Evolutionary conservation across 1,140 invertebrate genomes (phyloP).

Genomic region (Drosophila baimaii): DNA sequence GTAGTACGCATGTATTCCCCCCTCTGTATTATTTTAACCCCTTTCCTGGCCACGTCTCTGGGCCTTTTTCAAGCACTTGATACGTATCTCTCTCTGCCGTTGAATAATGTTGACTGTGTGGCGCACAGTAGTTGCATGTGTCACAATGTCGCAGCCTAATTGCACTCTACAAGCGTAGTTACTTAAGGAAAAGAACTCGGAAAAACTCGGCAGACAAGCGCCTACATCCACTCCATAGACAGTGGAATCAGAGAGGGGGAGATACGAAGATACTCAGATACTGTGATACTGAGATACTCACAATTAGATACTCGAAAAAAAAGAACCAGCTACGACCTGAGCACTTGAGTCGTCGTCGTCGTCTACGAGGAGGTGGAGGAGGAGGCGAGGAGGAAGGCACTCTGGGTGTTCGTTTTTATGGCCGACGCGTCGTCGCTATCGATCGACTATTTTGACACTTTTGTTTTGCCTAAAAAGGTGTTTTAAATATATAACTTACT

Average conservation of each 20-base stretch:
- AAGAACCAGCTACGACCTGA: conserved; percentile 15
- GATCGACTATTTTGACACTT: conserved; percentile 77
- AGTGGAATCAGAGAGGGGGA: neutral
- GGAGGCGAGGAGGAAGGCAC: conserved; percentile 15
- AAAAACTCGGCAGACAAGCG: conserved; percentile 46
- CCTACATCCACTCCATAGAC: conserved; percentile 32
- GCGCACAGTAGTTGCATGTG: conserved; percentile 70
- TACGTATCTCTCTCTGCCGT: conserved; percentile 1
- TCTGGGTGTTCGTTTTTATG: conserved; percentile 77
- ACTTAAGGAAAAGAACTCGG: conserved; percentile 54
- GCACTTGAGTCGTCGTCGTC: conserved; percentile 8
- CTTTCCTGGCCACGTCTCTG: conserved; percentile 7
- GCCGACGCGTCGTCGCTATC: conserved; percentile 33
- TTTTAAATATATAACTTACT: conserved; percentile 75
- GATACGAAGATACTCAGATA: conserved; percentile 3
- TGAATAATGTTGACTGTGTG: conserved; percentile 25
- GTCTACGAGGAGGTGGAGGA: too few relatives aligned
- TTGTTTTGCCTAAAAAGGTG: conserved; percentile 78
- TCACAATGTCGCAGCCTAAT: conserved; percentile 71
- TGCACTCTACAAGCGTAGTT: conserved; percentile 72
- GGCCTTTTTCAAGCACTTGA: conserved; percentile 16
- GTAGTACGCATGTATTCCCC: too few relatives aligned
- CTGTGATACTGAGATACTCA: conserved; percentile 26
- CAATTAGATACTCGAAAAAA: conserved; percentile 21
- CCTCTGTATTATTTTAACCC: neutral